Conservation (phyloP, 2,888 invertebrate genomes). For the Pecten maximus region DNA sequence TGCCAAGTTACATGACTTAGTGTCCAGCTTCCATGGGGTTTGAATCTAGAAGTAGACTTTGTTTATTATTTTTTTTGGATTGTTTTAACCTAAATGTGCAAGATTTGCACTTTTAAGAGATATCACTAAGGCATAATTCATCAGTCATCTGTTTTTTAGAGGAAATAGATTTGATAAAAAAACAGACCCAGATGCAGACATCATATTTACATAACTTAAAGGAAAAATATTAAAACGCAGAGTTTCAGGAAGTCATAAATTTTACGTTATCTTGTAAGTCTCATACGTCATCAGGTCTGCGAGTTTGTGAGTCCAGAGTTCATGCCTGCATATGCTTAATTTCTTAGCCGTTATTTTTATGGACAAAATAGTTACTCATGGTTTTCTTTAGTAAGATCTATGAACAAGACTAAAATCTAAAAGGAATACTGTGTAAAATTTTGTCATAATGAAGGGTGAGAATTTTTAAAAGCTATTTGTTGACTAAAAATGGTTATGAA, state of each 20-base stretch:
- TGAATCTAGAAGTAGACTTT: neutral
- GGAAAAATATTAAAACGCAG: neutral
- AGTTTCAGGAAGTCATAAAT: neutral
- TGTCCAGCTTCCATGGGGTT: neutral
- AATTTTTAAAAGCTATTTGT: too few relatives aligned
- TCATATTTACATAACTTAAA: neutral
- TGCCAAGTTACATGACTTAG: neutral
- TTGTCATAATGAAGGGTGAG: too few relatives aligned
- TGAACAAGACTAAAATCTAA: too few relatives aligned
- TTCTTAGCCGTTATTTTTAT: neutral
- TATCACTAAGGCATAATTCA: neutral
- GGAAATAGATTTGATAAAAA: slow-evolving; percentile 14
- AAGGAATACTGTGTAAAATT: too few relatives aligned
- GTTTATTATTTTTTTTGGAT: neutral
- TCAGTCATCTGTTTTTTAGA: neutral
- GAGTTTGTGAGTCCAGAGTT: neutral
- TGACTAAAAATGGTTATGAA: too few relatives aligned
- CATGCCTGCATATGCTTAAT: neutral
- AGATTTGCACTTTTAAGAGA: neutral
- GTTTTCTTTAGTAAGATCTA: too few relatives aligned
- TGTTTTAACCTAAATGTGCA: neutral
- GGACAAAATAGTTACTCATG: too few relatives aligned
- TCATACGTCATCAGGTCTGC: neutral
- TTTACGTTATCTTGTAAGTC: neutral
- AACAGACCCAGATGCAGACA: neutral